Evolutionary conservation across 2,113 vertebrate species (phyloP).

Genomic region (Gnathonemus echidnorhynchus): DNA sequence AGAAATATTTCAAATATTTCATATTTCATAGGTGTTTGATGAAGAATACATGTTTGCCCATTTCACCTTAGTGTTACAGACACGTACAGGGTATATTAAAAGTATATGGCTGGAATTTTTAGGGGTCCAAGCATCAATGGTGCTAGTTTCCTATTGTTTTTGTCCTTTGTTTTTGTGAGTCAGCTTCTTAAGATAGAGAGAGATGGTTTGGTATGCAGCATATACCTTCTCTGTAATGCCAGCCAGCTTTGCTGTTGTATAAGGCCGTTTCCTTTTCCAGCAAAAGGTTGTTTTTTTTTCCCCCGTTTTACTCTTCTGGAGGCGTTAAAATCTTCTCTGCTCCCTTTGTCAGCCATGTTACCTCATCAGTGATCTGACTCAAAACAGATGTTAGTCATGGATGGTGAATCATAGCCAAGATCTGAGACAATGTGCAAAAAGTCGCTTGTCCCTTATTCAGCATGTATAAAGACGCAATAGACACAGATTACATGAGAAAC

Average conservation of each 20-base stretch:
- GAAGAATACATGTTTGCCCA: neutral
- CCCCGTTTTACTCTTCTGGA: neutral
- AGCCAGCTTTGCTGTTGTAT: neutral
- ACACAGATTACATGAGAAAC: neutral
- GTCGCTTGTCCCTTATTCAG: neutral
- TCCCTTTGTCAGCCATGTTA: neutral
- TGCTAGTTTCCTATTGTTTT: neutral
- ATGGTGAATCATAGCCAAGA: neutral
- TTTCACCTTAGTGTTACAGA: neutral
- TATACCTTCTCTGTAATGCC: neutral
- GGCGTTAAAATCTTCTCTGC: neutral
- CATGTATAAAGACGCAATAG: neutral
- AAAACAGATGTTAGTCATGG: neutral
- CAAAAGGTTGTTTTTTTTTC: neutral
- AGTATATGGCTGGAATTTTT: neutral
- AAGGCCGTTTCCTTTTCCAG: neutral
- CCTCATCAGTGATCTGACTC: neutral
- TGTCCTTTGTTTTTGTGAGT: neutral
- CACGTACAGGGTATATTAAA: neutral
- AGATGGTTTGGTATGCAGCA: neutral
- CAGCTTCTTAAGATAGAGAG: neutral
- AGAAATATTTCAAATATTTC: slow-evolving; percentile 4
- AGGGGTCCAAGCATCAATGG: neutral
- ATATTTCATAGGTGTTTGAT: neutral
- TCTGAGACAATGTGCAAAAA: neutral